Conservation (phyloP, 2,888 invertebrate genomes). For the Cerastis rubricosa region DNA sequence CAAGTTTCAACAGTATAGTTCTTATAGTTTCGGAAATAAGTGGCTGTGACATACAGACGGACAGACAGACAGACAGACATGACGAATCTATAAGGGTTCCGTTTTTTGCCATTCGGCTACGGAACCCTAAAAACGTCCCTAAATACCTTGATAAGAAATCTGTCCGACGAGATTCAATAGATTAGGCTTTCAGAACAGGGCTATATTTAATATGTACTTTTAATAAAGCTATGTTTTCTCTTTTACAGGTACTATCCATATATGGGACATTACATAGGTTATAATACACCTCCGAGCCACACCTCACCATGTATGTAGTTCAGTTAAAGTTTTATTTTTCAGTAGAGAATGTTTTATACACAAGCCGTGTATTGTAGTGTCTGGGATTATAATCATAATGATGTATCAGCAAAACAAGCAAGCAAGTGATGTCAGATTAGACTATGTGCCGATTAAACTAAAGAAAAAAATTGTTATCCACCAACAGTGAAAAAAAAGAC, state of each 20-base stretch:
- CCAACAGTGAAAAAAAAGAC: no score
- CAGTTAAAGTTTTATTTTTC: conserved; percentile 32
- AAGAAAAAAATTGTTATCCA: background rate
- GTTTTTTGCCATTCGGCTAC: no score
- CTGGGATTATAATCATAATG: background rate
- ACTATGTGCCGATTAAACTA: background rate
- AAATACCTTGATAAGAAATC: background rate
- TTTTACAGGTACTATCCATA: conserved; percentile 83
- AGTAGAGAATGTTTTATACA: conserved; percentile 15
- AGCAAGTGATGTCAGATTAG: background rate
- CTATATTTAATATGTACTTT: background rate
- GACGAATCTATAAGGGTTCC: no score
- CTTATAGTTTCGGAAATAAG: no score
- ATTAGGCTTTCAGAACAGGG: background rate
- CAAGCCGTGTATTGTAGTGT: background rate
- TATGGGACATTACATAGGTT: conserved; percentile 82
- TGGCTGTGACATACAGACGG: no score
- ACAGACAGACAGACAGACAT: no score
- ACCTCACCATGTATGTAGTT: conserved; percentile 83
- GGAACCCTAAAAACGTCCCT: background rate
- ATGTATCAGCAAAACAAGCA: background rate
- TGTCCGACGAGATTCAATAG: background rate
- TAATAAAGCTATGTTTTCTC: conserved; percentile 32
- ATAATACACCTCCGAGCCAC: conserved; percentile 81
- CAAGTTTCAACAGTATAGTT: no score